Evolutionary conservation across 2,888 invertebrate genomes (phyloP).

Genomic region (Rhaphigaster nebulosa): DNA sequence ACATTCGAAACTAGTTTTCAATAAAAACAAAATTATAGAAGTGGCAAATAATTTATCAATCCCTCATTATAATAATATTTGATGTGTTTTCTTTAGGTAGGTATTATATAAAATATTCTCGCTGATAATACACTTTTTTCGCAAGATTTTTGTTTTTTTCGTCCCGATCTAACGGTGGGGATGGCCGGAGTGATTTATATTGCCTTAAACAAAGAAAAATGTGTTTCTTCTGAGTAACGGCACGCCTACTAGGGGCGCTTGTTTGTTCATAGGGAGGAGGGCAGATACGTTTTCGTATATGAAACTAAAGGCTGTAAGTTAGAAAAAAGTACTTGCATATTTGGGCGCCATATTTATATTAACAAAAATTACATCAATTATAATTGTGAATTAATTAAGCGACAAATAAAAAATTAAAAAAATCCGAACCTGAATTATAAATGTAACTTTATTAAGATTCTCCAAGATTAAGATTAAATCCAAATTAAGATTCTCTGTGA

Average conservation of each 20-base stretch:
- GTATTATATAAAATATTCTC: not conserved
- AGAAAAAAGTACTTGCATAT: not conserved
- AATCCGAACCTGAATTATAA: no score
- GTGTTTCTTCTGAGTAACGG: conserved; percentile 10
- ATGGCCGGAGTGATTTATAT: not conserved
- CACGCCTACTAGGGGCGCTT: not conserved
- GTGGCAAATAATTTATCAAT: no score
- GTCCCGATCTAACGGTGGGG: not conserved
- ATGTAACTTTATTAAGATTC: no score
- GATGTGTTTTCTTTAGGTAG: not conserved
- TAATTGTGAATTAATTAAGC: no score
- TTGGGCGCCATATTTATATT: not conserved
- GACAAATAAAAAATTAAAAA: no score
- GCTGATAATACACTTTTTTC: not conserved
- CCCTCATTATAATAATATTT: no score
- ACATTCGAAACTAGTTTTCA: no score
- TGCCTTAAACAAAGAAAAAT: conserved; percentile 26
- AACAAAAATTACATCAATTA: not conserved
- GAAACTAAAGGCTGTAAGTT: not conserved
- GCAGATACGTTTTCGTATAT: not conserved
- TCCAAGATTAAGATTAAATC: no score
- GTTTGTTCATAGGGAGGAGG: not conserved
- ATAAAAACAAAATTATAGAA: no score
- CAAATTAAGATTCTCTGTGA: no score
- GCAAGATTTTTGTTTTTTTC: not conserved